phyloP scores from a whole-genome alignment of 2,797 vertebrate genomes.

The Pipistrellus kuhlii region DNA sequence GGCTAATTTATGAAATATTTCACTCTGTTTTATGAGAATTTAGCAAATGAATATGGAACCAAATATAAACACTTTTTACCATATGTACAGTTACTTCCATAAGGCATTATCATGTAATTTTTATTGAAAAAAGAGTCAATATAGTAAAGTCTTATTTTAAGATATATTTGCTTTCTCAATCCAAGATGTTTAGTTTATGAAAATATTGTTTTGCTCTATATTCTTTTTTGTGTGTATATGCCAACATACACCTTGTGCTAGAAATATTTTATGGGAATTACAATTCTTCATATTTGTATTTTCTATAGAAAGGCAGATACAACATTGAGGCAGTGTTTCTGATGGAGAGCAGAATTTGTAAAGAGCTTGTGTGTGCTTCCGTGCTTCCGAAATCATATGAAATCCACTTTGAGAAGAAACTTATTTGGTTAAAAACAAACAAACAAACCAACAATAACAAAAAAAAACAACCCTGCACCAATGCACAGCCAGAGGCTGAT shows the following conservation, averaged over 20 bases:
- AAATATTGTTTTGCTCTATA: conserved; percentile 90
- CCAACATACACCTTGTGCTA: conserved; percentile 88
- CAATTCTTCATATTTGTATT: conserved; percentile 87
- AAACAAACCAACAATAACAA: conserved; percentile 79
- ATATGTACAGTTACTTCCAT: conserved; percentile 89
- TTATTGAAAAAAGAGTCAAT: conserved; percentile 90
- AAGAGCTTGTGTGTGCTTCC: conserved; percentile 92
- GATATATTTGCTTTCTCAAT: conserved; percentile 89
- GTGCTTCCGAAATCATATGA: conserved; percentile 91
- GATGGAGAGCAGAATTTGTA: conserved; percentile 92
- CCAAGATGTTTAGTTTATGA: conserved; percentile 88
- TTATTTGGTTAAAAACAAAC: conserved; percentile 83
- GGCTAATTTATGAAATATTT: conserved; percentile 81
- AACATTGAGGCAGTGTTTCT: conserved; percentile 94
- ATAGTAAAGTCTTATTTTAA: conserved; percentile 89
- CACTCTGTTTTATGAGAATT: conserved; percentile 84
- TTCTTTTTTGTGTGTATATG: conserved; percentile 87
- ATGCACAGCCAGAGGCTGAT: conserved; percentile 93
- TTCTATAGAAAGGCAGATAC: conserved; percentile 94
- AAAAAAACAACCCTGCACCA: conserved; percentile 87
- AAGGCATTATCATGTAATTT: conserved; percentile 90
- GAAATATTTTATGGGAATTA: conserved; percentile 89
- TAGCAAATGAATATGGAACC: conserved; percentile 85
- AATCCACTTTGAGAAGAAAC: conserved; percentile 91
- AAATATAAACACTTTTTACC: conserved; percentile 88